phyloP scores from a whole-genome alignment of 2,113 vertebrate species.

The Protobothrops flavoviridis region DNA sequence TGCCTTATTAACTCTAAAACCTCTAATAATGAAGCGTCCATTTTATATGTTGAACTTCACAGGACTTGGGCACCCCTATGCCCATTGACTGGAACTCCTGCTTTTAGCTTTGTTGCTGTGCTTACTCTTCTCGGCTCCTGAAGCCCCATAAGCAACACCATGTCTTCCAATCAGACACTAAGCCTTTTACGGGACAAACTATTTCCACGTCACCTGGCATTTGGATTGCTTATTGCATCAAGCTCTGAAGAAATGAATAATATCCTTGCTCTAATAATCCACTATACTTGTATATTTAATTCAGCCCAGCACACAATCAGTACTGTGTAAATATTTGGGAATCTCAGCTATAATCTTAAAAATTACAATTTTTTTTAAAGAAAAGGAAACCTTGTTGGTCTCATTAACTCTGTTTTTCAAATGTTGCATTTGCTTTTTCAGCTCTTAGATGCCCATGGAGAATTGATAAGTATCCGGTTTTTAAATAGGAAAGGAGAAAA shows the following conservation, averaged over 20 bases:
- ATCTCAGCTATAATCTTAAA: background rate
- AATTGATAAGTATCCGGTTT: background rate
- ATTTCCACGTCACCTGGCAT: background rate
- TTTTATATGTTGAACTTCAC: background rate
- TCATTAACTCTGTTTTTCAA: constrained; percentile 1
- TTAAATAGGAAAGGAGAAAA: background rate
- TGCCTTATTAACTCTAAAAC: background rate
- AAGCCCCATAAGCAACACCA: background rate
- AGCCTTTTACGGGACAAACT: background rate
- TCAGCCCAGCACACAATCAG: background rate
- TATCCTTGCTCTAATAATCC: background rate
- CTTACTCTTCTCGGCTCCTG: background rate
- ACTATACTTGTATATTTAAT: background rate
- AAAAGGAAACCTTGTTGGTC: background rate
- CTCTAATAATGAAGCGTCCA: background rate
- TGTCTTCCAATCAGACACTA: background rate
- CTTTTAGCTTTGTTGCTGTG: background rate
- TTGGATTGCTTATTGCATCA: background rate
- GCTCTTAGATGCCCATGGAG: constrained; percentile 4
- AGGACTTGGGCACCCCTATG: background rate
- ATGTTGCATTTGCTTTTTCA: background rate
- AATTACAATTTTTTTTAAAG: background rate
- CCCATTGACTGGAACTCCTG: background rate
- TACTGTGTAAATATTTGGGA: background rate
- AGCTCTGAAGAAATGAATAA: background rate